Conservation (phyloP, 1,140 invertebrate genomes). For the Caenorhabditis inopinata region DNA sequence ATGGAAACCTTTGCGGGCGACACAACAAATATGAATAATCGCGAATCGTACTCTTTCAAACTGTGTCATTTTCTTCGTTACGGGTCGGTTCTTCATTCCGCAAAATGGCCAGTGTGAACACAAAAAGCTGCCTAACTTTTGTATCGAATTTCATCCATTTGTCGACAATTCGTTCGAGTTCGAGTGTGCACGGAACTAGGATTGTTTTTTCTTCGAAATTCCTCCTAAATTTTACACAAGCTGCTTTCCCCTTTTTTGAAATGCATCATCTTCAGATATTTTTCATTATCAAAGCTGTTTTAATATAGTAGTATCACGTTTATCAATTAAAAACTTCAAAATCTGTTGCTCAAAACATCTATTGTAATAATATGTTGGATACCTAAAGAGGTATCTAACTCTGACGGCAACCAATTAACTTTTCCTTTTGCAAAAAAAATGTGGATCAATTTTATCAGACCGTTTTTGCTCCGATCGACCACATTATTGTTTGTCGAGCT, state of each 20-base stretch:
- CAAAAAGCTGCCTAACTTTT: neutral
- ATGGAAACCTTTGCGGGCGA: neutral
- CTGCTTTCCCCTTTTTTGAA: too few species aligned
- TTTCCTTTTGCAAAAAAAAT: too few species aligned
- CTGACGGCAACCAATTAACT: too few species aligned
- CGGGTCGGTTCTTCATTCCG: neutral
- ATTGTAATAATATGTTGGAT: too few species aligned
- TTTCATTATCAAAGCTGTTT: too few species aligned
- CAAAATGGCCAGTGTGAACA: conserved; percentile 8
- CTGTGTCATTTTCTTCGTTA: neutral
- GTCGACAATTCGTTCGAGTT: neutral
- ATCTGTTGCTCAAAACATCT: too few species aligned
- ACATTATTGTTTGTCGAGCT: conserved; percentile 12
- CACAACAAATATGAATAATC: conserved; percentile 34
- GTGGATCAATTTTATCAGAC: neutral
- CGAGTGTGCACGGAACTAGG: neutral
- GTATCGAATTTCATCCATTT: conserved; percentile 12
- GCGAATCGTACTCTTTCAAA: neutral
- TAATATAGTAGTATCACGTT: too few species aligned
- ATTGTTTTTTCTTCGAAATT: neutral
- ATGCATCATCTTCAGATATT: too few species aligned
- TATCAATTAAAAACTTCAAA: too few species aligned
- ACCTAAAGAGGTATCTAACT: too few species aligned
- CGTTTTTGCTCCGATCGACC: conserved; percentile 17
- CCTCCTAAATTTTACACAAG: too few species aligned